Base-by-base conservation (phyloP, 2,113 vertebrate species). In the Apaloderma vittatum region DNA sequence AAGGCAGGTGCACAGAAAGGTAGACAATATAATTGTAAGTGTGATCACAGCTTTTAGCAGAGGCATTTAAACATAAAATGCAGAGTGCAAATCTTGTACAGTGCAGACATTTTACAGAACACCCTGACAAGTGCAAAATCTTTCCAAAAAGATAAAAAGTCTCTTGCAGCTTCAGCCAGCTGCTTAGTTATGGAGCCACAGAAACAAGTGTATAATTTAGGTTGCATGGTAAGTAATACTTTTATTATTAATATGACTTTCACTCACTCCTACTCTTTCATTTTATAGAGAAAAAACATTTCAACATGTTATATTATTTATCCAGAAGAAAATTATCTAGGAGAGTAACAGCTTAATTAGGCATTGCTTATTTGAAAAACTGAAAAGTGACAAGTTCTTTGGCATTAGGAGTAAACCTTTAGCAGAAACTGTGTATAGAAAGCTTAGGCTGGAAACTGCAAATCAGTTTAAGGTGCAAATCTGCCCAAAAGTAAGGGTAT, bases 21-120 rank as follows among this genome's bases (percentile, higher is more conserved):
- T 1, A 52, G 48, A 65, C 75, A 52, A 72, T n/a, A 45, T 71
- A 89, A 85, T 61, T 85, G 32, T 52, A 79, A 55, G 76, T 89
- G 82, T 49, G 86, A 93, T 89, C 79, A 81, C 74, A 93, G 51
- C 32, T 91, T 92, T 97, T 91, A 91, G 78, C 74, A 85, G 71
- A 92, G 48, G 72, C 88, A 93, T 95, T 87, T 94, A 79, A 80
- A 79, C 36, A 75, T 52, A 66, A 96, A 93, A 92, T 17, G 58
- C 45, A 57, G 45, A 70, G 37, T 46, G 70, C 30, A 71, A 61
- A 77, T 45, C 51, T 36, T 92, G 66, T 23, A 32, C 43, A 34
- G 27, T 8, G n/a, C 36, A 87, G 90, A 45, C 30, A 45, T 80
- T 77, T 61, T 40, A 70, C 46, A 76, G 79, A 68, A 73, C 22